Conservation (phyloP, 2,113 vertebrate species). For the Helogale parvula region DNA sequence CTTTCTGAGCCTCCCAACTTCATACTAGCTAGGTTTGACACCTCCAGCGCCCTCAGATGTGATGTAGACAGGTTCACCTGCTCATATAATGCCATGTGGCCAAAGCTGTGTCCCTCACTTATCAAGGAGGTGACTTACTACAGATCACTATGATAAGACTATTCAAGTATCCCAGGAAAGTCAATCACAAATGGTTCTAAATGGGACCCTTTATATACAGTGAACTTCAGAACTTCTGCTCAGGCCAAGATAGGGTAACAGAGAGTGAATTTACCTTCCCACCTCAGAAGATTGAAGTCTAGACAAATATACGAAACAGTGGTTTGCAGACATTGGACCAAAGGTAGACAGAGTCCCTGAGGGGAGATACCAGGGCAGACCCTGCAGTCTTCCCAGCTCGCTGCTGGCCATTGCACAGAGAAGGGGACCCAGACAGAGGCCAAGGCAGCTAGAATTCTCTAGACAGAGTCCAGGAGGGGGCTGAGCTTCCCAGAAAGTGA, state of each 20-base stretch:
- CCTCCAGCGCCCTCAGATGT: background rate
- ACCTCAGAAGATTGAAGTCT: background rate
- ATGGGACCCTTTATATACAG: background rate
- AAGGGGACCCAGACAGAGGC: too few relatives aligned
- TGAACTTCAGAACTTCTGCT: background rate
- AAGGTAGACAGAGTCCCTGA: background rate
- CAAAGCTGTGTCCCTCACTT: conserved; percentile 47
- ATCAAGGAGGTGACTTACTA: conserved; percentile 27
- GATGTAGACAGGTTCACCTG: conserved; percentile 40
- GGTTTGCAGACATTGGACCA: background rate
- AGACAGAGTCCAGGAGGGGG: background rate
- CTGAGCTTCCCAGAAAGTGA: background rate
- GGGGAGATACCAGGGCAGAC: accelerated
- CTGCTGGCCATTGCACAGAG: background rate
- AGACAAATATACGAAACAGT: background rate
- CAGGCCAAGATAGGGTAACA: background rate
- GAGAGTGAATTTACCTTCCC: background rate
- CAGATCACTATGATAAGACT: background rate
- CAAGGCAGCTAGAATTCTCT: background rate
- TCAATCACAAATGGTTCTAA: background rate
- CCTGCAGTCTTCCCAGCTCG: background rate
- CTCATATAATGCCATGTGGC: background rate
- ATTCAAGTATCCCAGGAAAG: background rate
- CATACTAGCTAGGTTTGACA: background rate
- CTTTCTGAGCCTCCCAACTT: background rate